Percentiles rank a stretch among this genome's conserved stretches.
These are phyloP conservation scores for Pelvicachromis taeniatus DNA, from an alignment of 2,113 vertebrate genomes.

Conservation along the genomic window DNA sequence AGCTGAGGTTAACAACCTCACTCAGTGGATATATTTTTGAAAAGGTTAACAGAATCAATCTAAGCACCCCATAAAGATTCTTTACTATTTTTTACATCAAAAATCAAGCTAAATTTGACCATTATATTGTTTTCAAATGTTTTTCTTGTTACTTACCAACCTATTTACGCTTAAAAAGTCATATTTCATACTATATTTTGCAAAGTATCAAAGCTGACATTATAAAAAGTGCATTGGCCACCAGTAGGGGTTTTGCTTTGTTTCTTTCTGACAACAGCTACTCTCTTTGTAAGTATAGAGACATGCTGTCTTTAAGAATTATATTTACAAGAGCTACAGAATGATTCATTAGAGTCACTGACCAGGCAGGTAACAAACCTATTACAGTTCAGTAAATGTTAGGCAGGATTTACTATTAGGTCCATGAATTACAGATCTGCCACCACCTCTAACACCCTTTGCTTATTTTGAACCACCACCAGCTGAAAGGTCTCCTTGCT, in stretches of 20 bases:
- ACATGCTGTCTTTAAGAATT: not conserved
- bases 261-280: not conserved
- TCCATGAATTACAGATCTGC: not conserved
- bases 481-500: not conserved
- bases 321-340: not conserved
- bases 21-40: not conserved
- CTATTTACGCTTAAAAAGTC: not conserved
- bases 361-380: not conserved
- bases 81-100: not conserved
- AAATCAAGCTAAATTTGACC: not conserved
- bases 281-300: not conserved
- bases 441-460: not conserved
- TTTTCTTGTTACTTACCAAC: not conserved
- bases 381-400: not conserved
- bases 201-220: not conserved
- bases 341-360: not conserved
- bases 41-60: not conserved
- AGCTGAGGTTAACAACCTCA: not conserved
- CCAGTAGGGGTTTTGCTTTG: not conserved
- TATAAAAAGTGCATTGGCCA: not conserved
- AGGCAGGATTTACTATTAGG: not conserved
- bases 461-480: not conserved
- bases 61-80: not conserved
- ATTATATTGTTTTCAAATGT: not conserved
- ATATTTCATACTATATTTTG: not conserved